Conservation (phyloP, 1,140 invertebrate species). For the Cyphomyrmex costatus region DNA sequence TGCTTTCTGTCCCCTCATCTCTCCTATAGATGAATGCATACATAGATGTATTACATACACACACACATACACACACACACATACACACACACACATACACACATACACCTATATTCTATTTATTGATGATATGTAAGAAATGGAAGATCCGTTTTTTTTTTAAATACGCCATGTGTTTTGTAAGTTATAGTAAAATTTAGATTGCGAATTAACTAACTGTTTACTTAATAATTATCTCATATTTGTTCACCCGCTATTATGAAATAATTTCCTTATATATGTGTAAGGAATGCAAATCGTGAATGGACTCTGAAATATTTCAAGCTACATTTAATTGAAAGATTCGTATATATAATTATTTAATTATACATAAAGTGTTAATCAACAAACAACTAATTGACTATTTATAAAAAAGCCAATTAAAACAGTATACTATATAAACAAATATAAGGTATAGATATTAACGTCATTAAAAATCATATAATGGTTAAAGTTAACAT, state of each 20-base stretch:
- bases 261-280: not conserved
- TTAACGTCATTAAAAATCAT: not conserved
- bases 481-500: not conserved
- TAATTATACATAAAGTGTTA: not conserved
- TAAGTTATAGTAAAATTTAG: conserved; percentile 60
- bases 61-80: conserved; percentile 26
- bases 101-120: conserved; percentile 61
- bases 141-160: conserved; percentile 86
- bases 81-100: conserved; percentile 43
- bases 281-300: not conserved
- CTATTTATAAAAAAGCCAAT: not conserved
- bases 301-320: conserved; percentile 36
- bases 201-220: not conserved
- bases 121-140: conserved; percentile 86
- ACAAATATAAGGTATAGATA: not conserved
- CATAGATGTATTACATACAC: no score
- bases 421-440: not conserved
- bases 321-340: not conserved
- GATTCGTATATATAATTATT: not conserved
- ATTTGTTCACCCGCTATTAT: not conserved
- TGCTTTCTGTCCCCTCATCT: no score
- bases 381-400: not conserved
- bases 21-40: no score
- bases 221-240: not conserved
- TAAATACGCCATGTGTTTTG: conserved; percentile 59